phyloP scores from a whole-genome alignment of 1,140 invertebrate species.

The Drosophila serrata region DNA sequence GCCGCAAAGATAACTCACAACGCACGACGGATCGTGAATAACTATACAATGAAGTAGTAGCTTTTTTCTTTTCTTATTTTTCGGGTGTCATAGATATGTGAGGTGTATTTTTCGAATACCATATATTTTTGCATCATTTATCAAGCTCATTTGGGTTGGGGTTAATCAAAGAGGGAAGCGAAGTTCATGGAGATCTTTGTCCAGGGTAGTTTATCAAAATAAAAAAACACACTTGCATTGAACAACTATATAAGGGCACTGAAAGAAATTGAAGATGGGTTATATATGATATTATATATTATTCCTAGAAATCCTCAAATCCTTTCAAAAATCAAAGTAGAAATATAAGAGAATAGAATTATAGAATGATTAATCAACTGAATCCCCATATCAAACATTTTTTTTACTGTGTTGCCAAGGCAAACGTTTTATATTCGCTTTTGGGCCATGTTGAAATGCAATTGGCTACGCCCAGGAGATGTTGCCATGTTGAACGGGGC shows the following conservation, averaged over 20 bases:
- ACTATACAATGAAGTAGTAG: conserved; percentile 47
- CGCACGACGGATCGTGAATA: conserved; percentile 66
- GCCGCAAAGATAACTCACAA: conserved; percentile 58
- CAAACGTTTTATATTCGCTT: conserved; percentile 19
- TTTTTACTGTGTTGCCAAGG: conserved; percentile 1
- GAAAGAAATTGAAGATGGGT: neutral
- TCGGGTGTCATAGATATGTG: conserved; percentile 56
- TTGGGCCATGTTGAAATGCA: conserved; percentile 67
- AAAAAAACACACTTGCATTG: conserved; percentile 24
- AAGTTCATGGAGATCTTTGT: conserved; percentile 26
- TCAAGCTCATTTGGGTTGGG: conserved; percentile 61
- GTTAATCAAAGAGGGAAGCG: conserved; percentile 53
- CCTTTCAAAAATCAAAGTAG: too few relatives aligned
- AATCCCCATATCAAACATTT: neutral
- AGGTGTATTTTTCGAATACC: conserved; percentile 6
- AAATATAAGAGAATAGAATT: too few relatives aligned
- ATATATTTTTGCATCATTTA: conserved; percentile 66
- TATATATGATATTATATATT: too few relatives aligned
- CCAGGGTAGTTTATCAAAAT: conserved; percentile 23
- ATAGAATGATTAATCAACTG: neutral
- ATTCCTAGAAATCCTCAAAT: neutral
- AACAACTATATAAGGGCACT: conserved; percentile 35
- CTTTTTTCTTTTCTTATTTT: conserved; percentile 35
- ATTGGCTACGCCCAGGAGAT: conserved; percentile 60
- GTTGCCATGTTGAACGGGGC: conserved; percentile 52